Evolutionary conservation across 1,140 invertebrate genomes (phyloP).

Genomic region (Ceratoteleas bidentatus): DNA sequence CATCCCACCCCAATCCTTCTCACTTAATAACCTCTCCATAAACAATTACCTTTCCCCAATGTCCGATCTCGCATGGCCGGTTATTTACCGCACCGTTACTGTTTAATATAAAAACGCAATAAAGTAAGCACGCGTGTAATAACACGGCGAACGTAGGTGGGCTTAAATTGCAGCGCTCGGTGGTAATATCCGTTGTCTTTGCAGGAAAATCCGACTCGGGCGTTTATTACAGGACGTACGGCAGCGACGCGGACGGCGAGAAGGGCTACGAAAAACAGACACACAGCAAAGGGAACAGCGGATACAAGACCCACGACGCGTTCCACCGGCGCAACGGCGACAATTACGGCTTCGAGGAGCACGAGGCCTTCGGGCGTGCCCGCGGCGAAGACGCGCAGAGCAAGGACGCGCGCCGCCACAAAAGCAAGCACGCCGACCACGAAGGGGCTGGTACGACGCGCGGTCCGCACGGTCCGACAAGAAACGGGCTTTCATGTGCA

Average conservation of each 20-base stretch:
- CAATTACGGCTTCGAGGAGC: conserved; percentile 86
- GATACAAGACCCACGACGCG: conserved; percentile 87
- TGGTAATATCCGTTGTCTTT: conserved; percentile 67
- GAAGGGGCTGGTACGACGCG: conserved; percentile 75
- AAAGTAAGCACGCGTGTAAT: too few species aligned
- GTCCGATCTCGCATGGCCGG: too few species aligned
- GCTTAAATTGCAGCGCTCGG: too few species aligned
- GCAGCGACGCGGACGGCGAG: conserved; percentile 83
- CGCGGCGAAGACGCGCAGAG: conserved; percentile 73
- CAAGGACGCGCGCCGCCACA: conserved; percentile 65
- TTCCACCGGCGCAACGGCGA: conserved; percentile 87
- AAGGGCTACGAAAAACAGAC: conserved; percentile 85
- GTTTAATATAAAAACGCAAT: too few species aligned
- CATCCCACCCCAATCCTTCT: too few species aligned
- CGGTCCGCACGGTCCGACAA: conserved; percentile 23
- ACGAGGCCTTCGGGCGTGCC: conserved; percentile 83
- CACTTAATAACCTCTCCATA: too few species aligned
- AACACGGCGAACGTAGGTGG: too few species aligned
- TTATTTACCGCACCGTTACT: too few species aligned
- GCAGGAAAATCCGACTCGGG: conserved; percentile 77
- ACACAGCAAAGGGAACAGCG: conserved; percentile 85
- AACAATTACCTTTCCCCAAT: too few species aligned
- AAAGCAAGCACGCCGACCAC: conserved; percentile 72
- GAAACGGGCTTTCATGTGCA: conserved; percentile 56
- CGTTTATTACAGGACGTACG: conserved; percentile 77